These are phyloP conservation scores for Chorisops tibialis DNA, from an alignment of 2,888 invertebrate species.

Conservation along the genomic window DNA sequence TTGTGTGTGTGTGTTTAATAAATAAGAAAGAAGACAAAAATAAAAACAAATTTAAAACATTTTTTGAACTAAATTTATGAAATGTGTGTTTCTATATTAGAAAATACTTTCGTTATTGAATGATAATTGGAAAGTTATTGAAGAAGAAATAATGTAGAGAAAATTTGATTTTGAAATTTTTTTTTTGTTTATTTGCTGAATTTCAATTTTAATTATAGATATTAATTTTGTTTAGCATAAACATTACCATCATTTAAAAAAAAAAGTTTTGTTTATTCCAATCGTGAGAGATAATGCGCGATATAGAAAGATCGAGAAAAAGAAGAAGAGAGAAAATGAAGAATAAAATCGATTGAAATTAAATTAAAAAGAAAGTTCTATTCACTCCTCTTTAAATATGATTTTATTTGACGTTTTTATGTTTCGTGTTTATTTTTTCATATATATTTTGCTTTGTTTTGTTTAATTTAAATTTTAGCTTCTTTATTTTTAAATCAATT, in stretches of 20 bases:
- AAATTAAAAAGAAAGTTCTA: background rate
- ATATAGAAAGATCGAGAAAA: conserved; percentile 11
- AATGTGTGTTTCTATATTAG: too few relatives aligned
- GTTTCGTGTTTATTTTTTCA: background rate
- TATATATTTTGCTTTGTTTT: conserved; percentile 1
- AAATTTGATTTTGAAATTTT: conserved; percentile 1
- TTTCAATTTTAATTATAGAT: conserved; percentile 23
- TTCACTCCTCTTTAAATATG: background rate
- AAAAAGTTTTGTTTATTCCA: conserved; percentile 24
- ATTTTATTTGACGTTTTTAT: background rate
- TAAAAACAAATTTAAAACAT: too few relatives aligned
- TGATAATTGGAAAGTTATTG: background rate
- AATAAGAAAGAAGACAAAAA: too few relatives aligned
- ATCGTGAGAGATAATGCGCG: conserved; percentile 14
- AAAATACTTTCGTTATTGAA: too few relatives aligned
- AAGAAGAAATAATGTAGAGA: conserved; percentile 15
- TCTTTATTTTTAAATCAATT: background rate
- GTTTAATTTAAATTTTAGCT: background rate
- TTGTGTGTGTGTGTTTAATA: too few relatives aligned
- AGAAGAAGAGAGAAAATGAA: background rate
- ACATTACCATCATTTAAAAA: conserved; percentile 17
- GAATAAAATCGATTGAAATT: background rate
- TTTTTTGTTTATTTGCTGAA: conserved; percentile 17
- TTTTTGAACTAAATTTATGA: too few relatives aligned
- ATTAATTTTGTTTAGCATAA: conserved; percentile 15